Base-by-base conservation (phyloP, 2,888 invertebrate species). In the Cantharis nigra region DNA sequence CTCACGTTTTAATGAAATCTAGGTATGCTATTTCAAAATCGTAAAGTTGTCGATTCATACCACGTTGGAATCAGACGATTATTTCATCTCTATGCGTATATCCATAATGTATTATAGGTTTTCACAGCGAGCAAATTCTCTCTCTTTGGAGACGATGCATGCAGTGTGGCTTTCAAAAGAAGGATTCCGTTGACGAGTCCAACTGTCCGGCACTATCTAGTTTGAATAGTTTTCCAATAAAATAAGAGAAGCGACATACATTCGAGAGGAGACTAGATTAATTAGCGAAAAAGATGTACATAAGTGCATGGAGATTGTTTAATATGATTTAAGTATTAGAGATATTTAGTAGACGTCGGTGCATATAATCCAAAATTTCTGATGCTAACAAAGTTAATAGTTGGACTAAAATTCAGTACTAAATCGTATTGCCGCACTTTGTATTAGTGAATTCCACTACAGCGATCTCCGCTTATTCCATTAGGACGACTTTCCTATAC, bases 401-500 rank as follows among this genome's bases (percentile, higher is more conserved):
- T 86, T 79, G 76, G 78, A 79, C 76, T 86, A 84, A 86, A 86
- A 86, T 85, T 85, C 84, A 85, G 85, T 87, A 84, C 85, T 85
- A 86, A 86, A 86, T 86, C 86, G 85, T 85, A 86, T 85, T 83
- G 84, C 82, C 84, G 74, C 78, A 79, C 78, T 76, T 76, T 76
- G 78, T 76, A 79, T 76, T 79, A 79, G 78, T 76, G 78, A 79
- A 76, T 79, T 79, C 78, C 78, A 79, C 78, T 79, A 79, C 78
- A 79, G 71, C 78, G 78, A 79, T 79, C 78, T 79, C 74, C 84
- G 84, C 85, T 87, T 85, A 86, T 87, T 87, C 86, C 85, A 86
- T 87, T 87, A 87, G 83, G 83, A 81, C 81, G 85, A 85, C 85
- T 86, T 86, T 86, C 86, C 86, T 86, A 86, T 85, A 85, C 85